Evolutionary conservation across 2,113 vertebrate species (phyloP).

Genomic region (Oncorhynchus tshawytscha): DNA sequence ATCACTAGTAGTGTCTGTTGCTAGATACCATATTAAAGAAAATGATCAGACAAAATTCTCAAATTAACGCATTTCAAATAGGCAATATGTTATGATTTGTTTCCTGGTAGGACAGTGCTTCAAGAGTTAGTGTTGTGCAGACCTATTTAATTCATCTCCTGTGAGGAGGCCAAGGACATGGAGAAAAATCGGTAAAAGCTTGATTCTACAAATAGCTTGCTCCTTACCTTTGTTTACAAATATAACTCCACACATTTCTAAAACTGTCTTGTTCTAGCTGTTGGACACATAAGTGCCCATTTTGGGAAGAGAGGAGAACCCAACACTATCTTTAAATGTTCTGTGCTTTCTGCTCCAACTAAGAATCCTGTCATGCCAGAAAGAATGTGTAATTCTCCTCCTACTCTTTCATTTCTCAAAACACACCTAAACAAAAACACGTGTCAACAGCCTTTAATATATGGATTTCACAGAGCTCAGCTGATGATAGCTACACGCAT

Average conservation of each 20-base stretch:
- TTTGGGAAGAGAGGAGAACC: conserved; percentile 35
- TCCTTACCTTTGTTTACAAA: conserved; percentile 30
- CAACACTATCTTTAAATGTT: conserved; percentile 50
- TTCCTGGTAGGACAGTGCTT: not conserved
- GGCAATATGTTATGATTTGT: not conserved
- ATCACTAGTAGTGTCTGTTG: not conserved
- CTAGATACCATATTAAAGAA: not conserved
- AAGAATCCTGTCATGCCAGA: conserved; percentile 13
- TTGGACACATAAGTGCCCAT: conserved; percentile 30
- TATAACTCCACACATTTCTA: conserved; percentile 5
- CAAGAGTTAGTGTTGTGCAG: not conserved
- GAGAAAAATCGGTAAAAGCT: not conserved
- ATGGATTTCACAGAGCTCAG: conserved; percentile 11
- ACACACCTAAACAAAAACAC: not conserved
- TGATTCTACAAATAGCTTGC: not conserved
- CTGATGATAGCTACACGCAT: not conserved
- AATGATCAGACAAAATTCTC: not conserved
- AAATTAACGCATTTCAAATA: not conserved
- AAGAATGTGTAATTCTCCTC: conserved; percentile 18
- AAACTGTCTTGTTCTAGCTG: conserved; percentile 22
- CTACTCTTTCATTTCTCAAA: conserved; percentile 24
- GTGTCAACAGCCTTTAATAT: not conserved
- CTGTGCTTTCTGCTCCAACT: conserved; percentile 10
- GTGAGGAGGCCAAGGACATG: not conserved
- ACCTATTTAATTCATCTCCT: no score